A percentile compares a stretch with the other conserved stretches of the same genome.
phyloP scores from a whole-genome alignment of 2,888 invertebrate species.

The Lissocephala sabroskyi region DNA sequence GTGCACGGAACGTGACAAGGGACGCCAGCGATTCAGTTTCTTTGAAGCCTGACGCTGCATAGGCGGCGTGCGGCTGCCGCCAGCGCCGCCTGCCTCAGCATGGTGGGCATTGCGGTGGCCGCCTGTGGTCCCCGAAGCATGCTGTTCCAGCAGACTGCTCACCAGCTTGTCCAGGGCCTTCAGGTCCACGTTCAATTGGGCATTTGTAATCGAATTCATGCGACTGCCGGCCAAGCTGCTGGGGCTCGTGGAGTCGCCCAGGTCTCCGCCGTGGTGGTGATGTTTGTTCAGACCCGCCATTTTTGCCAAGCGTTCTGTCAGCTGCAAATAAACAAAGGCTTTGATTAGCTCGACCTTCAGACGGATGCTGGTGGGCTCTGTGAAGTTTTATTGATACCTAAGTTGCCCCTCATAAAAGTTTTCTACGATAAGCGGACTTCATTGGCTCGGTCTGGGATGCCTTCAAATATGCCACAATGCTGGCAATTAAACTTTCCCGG shows the following conservation, averaged over 20 bases:
- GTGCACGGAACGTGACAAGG: conserved; percentile 70
- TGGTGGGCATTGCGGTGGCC: conserved; percentile 2
- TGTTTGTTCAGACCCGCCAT: conserved; percentile 64
- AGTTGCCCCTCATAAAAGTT: too few species aligned
- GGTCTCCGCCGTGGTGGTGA: conserved; percentile 30
- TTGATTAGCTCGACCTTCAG: not conserved
- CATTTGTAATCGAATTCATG: conserved; percentile 66
- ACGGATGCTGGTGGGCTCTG: not conserved
- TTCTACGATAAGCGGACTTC: too few species aligned
- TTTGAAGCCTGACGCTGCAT: conserved; percentile 48
- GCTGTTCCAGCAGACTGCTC: conserved; percentile 75
- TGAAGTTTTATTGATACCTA: conserved; percentile 15
- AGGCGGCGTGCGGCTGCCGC: conserved; percentile 37
- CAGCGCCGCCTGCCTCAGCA: not conserved
- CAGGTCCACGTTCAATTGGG: conserved; percentile 75
- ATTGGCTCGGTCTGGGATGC: too few species aligned
- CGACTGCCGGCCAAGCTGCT: conserved; percentile 49
- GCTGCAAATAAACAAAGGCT: conserved; percentile 32
- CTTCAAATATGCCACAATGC: conserved; percentile 3
- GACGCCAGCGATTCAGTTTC: conserved; percentile 70
- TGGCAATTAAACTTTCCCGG: conserved; percentile 1
- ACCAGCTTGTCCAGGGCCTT: conserved; percentile 78
- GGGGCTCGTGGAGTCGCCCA: conserved; percentile 30
- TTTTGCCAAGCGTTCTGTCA: conserved; percentile 68
- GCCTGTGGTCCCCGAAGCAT: conserved; percentile 25